Conservation (phyloP, 2,797 vertebrate genomes). For the Rhynchotus rufescens region DNA sequence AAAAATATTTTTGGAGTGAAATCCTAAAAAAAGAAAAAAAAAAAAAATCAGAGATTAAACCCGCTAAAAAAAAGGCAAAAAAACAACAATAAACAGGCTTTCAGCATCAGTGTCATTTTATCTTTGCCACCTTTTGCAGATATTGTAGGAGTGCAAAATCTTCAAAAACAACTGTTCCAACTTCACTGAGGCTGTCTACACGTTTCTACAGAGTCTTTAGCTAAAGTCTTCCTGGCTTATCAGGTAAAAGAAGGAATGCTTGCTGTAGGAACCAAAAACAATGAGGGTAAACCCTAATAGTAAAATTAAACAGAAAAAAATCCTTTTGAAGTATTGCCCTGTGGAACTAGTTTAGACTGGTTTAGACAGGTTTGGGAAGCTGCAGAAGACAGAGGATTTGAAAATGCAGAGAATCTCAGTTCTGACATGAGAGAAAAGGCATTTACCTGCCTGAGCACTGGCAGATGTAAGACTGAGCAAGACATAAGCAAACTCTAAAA, state of each 20-base stretch:
- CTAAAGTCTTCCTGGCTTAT: not conserved
- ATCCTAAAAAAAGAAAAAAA: not conserved
- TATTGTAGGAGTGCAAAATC: not conserved
- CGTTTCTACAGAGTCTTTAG: not conserved
- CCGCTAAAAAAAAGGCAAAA: not conserved
- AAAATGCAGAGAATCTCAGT: not conserved
- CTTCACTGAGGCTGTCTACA: not conserved
- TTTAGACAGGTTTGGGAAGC: slow-evolving; percentile 13
- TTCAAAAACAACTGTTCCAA: not conserved
- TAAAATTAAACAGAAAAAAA: slow-evolving; percentile 26
- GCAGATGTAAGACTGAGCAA: not conserved
- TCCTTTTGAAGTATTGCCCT: slow-evolving; percentile 37
- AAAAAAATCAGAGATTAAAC: not conserved
- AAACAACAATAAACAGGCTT: not conserved
- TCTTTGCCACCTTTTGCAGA: not conserved
- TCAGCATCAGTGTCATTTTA: rapidly evolving
- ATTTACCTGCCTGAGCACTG: not conserved
- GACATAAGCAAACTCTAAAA: not conserved
- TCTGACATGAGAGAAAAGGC: slow-evolving; percentile 17
- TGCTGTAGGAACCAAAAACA: slow-evolving; percentile 29
- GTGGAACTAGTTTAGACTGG: slow-evolving; percentile 39
- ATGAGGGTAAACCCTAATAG: slow-evolving; percentile 16
- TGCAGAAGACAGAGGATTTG: not conserved
- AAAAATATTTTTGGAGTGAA: not conserved
- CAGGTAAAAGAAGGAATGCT: not conserved